Evolutionary conservation across 2,888 invertebrate species (phyloP).

Genomic region (Labia minor): DNA sequence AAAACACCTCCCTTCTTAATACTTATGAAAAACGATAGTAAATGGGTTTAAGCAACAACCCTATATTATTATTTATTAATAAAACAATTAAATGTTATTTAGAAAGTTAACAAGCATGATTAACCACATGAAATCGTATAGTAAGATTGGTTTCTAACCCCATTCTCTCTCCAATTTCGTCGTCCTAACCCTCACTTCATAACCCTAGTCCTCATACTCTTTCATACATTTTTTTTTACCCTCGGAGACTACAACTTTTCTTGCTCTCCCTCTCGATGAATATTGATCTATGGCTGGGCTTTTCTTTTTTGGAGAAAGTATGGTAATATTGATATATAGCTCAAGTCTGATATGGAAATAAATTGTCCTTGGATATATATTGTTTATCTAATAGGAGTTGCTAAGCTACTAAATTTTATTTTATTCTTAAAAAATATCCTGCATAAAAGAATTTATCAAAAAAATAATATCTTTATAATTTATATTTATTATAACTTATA

Average conservation of each 20-base stretch:
- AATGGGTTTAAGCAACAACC: too few species aligned
- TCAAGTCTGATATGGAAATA: not conserved
- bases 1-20: too few species aligned
- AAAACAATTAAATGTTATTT: too few species aligned
- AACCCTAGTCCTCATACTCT: not conserved
- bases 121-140: too few species aligned
- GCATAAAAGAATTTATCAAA: not conserved
- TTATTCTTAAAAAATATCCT: not conserved
- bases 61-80: too few species aligned
- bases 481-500: too few species aligned
- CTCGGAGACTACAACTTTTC: not conserved
- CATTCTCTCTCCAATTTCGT: not conserved
- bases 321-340: constrained; percentile 5
- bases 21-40: too few species aligned
- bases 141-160: too few species aligned
- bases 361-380: constrained; percentile 8
- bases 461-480: too few species aligned
- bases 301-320: not conserved
- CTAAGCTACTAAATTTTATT: constrained; percentile 1
- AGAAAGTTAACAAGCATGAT: too few species aligned
- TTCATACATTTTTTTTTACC: not conserved
- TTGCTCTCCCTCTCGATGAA: not conserved
- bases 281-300: not conserved
- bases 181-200: not conserved
- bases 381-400: constrained; percentile 4